Evolutionary conservation across 2,797 vertebrate genomes (phyloP).

Genomic region (Botia kubotai): DNA sequence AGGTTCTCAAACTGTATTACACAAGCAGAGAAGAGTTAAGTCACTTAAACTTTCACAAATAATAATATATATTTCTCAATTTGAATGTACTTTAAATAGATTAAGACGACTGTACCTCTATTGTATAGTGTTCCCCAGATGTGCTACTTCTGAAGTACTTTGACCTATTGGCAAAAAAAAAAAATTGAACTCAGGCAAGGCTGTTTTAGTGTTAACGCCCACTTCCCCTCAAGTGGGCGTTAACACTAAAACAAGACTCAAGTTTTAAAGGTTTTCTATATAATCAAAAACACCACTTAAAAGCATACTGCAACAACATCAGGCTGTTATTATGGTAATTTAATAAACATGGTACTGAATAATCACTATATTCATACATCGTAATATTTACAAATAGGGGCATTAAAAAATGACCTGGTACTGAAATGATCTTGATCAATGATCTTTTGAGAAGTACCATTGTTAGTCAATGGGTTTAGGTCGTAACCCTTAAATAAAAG

Average conservation of each 20-base stretch:
- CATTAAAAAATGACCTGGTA: neutral
- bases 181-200: too few relatives aligned
- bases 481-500: neutral
- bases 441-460: neutral
- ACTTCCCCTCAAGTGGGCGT: neutral
- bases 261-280: neutral
- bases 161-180: conserved; percentile 79
- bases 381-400: neutral
- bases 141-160: conserved; percentile 94
- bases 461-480: neutral
- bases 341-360: neutral
- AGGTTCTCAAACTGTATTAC: conserved; percentile 95
- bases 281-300: neutral
- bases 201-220: neutral
- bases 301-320: neutral
- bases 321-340: neutral
- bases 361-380: neutral
- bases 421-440: neutral
- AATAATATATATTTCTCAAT: neutral
- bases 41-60: neutral
- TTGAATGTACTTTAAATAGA: neutral
- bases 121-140: conserved; percentile 92
- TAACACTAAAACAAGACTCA: neutral
- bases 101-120: conserved; percentile 82
- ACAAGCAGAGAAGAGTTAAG: conserved; percentile 43